These are phyloP conservation scores for Mamestra configurata DNA, from an alignment of 1,140 invertebrate genomes.

Conservation along the genomic window DNA sequence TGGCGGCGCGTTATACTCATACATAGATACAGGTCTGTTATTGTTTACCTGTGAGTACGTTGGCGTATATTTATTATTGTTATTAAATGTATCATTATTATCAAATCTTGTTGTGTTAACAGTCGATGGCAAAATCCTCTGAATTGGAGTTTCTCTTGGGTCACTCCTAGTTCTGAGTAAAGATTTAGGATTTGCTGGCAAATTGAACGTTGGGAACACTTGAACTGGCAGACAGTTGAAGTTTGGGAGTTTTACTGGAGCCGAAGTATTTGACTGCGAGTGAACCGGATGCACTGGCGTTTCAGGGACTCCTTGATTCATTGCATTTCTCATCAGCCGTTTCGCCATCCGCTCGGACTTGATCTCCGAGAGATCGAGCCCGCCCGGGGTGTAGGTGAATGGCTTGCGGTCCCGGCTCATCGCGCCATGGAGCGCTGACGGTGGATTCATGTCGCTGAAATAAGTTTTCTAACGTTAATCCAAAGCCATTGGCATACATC, in stretches of 20 bases:
- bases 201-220: conserved; percentile 84
- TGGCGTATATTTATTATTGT: conserved; percentile 51
- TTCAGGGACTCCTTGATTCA: conserved; percentile 87
- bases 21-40: conserved; percentile 66
- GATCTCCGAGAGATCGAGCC: conserved; percentile 96
- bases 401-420: conserved; percentile 96
- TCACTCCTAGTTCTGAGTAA: conserved; percentile 81
- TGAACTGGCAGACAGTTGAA: conserved; percentile 84
- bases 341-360: conserved; percentile 96
- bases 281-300: conserved; percentile 77
- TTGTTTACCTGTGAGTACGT: conserved; percentile 56
- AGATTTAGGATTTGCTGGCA: conserved; percentile 85
- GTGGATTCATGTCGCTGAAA: conserved; percentile 91
- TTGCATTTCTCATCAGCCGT: conserved; percentile 92
- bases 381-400: conserved; percentile 97
- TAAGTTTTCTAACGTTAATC: conserved; percentile 62
- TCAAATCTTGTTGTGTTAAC: conserved; percentile 54
- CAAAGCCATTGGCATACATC: conserved; percentile 41
- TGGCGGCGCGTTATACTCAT: conserved; percentile 59
- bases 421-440: conserved; percentile 95
- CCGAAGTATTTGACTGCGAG: conserved; percentile 69
- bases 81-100: conserved; percentile 53
- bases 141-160: conserved; percentile 58
- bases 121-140: conserved; percentile 53
- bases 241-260: conserved; percentile 77